These are phyloP conservation scores for Labeo catla DNA, from an alignment of 2,113 vertebrate species.

Conservation along the genomic window DNA sequence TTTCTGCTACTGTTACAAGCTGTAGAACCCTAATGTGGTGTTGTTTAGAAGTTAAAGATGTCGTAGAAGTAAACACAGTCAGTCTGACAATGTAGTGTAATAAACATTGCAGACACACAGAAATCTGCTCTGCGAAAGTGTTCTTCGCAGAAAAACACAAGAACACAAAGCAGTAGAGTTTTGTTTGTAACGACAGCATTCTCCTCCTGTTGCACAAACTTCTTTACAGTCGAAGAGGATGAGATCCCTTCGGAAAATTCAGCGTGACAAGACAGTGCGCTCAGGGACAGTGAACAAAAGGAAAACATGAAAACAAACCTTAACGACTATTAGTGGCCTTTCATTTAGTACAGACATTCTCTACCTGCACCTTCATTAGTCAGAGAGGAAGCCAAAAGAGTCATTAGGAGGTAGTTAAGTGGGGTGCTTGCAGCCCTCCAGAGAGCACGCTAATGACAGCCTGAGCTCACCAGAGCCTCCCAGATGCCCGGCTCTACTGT, in stretches of 20 bases:
- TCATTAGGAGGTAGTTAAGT: constrained; percentile 50
- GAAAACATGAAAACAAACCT: constrained; percentile 56
- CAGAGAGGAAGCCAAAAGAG: constrained; percentile 41
- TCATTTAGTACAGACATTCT: constrained; percentile 39
- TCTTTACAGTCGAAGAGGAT: constrained; percentile 31
- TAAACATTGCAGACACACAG: background rate
- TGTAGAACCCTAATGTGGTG: too few relatives aligned
- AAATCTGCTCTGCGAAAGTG: background rate
- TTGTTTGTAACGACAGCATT: background rate
- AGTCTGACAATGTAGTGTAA: background rate
- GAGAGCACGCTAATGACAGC: constrained; percentile 55
- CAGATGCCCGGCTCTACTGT: constrained; percentile 49
- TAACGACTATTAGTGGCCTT: constrained; percentile 50
- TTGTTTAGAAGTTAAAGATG: too few relatives aligned
- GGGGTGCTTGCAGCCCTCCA: constrained; percentile 39
- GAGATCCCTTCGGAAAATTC: constrained; percentile 46
- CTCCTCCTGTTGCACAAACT: constrained; percentile 25
- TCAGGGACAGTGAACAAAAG: constrained; percentile 37
- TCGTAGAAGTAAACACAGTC: too few relatives aligned
- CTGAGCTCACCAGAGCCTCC: constrained; percentile 47
- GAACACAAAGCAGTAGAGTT: background rate
- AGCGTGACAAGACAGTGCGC: constrained; percentile 33
- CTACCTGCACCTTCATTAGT: constrained; percentile 64
- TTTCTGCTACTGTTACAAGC: too few relatives aligned
- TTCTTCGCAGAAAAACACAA: constrained; percentile 8